A percentile compares a stretch with the other conserved stretches of the same genome.
Evolutionary conservation across 2,113 vertebrate genomes (phyloP).

Genomic region (Probosciger aterrimus): DNA sequence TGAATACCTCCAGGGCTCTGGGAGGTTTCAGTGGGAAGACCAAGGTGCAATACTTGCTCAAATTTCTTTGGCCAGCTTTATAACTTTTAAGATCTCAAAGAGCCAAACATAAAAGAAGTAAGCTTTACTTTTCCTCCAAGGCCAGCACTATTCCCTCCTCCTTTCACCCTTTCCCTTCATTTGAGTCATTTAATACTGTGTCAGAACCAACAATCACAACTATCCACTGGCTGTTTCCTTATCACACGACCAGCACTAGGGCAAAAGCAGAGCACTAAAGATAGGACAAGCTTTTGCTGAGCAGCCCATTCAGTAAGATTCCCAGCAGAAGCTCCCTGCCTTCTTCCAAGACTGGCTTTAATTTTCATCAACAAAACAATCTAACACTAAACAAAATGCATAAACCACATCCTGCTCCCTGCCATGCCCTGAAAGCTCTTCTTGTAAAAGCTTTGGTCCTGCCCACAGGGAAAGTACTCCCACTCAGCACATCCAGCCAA

Average conservation of each 20-base stretch:
- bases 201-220: not conserved
- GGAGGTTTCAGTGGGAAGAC: not conserved
- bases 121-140: not conserved
- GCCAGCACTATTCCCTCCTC: not conserved
- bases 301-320: not conserved
- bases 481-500: not conserved
- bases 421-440: slow-evolving; percentile 3
- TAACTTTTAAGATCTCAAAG: not conserved
- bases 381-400: slow-evolving; percentile 20
- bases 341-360: slow-evolving; percentile 18
- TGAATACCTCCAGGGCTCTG: not conserved
- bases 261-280: not conserved
- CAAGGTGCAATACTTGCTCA: not conserved
- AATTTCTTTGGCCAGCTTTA: not conserved
- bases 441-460: not conserved
- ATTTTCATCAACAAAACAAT: slow-evolving; percentile 10
- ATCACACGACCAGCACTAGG: not conserved
- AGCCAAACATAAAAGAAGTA: not conserved
- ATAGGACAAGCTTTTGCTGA: not conserved
- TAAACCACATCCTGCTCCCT: slow-evolving; percentile 61
- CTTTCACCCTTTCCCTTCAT: not conserved
- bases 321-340: not conserved
- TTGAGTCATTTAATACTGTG: not conserved
- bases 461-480: not conserved
- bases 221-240: not conserved